These are phyloP conservation scores for Caenorhabditis sp. DNA, from an alignment of 2,888 invertebrate species.

Conservation along the genomic window DNA sequence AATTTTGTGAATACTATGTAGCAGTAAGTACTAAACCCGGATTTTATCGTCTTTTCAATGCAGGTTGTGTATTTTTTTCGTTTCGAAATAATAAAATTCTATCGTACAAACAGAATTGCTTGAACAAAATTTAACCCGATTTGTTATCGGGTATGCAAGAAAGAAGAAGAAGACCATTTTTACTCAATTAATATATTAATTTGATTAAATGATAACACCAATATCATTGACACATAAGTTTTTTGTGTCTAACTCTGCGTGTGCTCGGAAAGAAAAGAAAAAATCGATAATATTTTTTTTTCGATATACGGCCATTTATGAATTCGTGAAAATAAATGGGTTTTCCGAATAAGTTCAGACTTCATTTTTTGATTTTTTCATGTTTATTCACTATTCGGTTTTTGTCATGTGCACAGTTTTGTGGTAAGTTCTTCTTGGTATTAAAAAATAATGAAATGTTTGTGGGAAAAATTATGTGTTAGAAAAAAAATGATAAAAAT, in stretches of 20 bases:
- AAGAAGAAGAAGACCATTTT: background rate
- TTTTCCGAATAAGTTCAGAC: background rate
- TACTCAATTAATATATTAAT: background rate
- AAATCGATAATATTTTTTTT: background rate
- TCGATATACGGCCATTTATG: background rate
- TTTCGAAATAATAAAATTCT: conserved; percentile 16
- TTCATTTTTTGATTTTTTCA: background rate
- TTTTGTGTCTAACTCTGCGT: background rate
- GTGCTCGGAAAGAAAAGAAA: background rate
- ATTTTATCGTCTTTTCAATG: conserved; percentile 6
- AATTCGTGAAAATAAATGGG: background rate
- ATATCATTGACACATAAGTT: background rate
- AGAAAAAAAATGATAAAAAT: no score
- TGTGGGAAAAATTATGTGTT: no score
- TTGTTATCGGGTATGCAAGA: background rate
- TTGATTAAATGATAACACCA: background rate
- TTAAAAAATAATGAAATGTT: background rate
- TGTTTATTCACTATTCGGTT: background rate
- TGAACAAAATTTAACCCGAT: background rate
- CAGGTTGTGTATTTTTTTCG: conserved; percentile 15
- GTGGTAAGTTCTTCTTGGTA: conserved; percentile 35
- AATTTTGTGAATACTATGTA: conserved; percentile 5
- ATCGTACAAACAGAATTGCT: conserved; percentile 1
- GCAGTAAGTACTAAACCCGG: conserved; percentile 25
- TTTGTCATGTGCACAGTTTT: conserved; percentile 15